Percentiles rank a stretch among this genome's conserved stretches.
phyloP scores from a whole-genome alignment of 2,888 invertebrate genomes.

The Coronaproctus castanopsis region DNA sequence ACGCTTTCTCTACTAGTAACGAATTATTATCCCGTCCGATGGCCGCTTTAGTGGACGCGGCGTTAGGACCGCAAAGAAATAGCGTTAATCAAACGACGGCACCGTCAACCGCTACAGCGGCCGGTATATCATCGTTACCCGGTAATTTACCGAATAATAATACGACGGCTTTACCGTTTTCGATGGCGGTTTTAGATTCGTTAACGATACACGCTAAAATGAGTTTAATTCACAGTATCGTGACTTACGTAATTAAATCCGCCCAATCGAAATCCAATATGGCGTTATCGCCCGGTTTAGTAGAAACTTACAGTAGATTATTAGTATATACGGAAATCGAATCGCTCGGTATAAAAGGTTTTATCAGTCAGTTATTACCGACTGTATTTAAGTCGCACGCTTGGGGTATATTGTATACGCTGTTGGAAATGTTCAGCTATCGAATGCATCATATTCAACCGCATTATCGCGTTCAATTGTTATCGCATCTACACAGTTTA shows the following conservation, averaged over 20 bases:
- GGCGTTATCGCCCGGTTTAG: slow-evolving; percentile 71
- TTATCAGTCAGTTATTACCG: slow-evolving; percentile 79
- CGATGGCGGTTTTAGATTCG: slow-evolving; percentile 82
- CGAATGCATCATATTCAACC: slow-evolving; percentile 91
- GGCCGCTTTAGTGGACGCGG: slow-evolving; percentile 73
- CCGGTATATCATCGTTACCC: slow-evolving; percentile 26
- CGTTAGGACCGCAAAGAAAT: slow-evolving; percentile 36
- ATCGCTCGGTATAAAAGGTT: slow-evolving; percentile 87
- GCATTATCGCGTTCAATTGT: slow-evolving; percentile 76
- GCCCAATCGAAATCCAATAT: slow-evolving; percentile 69
- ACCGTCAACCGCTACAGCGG: no score
- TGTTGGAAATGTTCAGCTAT: slow-evolving; percentile 92
- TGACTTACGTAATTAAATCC: slow-evolving; percentile 72
- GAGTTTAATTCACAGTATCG: slow-evolving; percentile 67
- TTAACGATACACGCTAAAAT: slow-evolving; percentile 82
- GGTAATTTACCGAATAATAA: slow-evolving; percentile 37
- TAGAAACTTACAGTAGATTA: slow-evolving; percentile 83
- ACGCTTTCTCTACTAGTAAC: slow-evolving; percentile 85
- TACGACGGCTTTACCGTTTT: slow-evolving; percentile 67
- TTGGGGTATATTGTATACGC: slow-evolving; percentile 86
- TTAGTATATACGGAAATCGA: slow-evolving; percentile 93
- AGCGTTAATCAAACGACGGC: slow-evolving; percentile 30
- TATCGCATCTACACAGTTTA: slow-evolving; percentile 76
- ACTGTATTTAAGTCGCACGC: slow-evolving; percentile 80
- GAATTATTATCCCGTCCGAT: slow-evolving; percentile 80